Base-by-base conservation (phyloP, 64 coral and sea anemone genomes). In the Actinia tenebrosa region DNA sequence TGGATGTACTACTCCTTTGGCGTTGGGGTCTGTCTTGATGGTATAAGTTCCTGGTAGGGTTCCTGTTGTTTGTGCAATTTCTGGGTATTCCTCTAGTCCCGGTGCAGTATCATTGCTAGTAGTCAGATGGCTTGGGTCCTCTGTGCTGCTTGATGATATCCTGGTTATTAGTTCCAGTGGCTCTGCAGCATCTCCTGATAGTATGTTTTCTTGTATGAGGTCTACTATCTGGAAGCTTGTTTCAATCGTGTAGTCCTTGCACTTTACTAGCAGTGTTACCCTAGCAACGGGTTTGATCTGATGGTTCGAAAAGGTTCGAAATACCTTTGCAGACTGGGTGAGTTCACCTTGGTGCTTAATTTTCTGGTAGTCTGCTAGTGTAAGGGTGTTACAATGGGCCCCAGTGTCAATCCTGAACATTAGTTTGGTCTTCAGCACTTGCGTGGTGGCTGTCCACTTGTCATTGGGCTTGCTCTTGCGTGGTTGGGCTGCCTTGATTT, bases 1-100 rank as follows among this genome's bases (percentile, higher is more conserved):
- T 82, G 77, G 42, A 83, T 87, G 71, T 25, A 93, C 90, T 27
- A 87, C 84, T 87, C 90, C 55, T 59, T 82, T 87, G 56, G 55
- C 89, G 37, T 91, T 81, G 27, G 82, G 81, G 58, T 92, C 27
- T 64, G 88, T 56, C 45, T 92, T 92, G 53, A 92, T 88, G 59
- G 86, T 88, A 79, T 88, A 92, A 7, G 80, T 88, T 87, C 91
- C 86, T 75, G 91, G 90, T 18, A 87, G 79, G 9, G 85, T 87
- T 87, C 89, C 83, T 4, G 89, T 91, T 61, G 83, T 91, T 66
- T 79, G 82, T n/a, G 56, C 77, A 61, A 91, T 64, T 42, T 91
- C 89, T 61, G 83, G 89, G 77, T 77, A 91, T 25, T 86, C 83
- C 19, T 44, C 82, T n/a, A 91, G 64, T 86, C 53, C 69, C 3